phyloP scores from a whole-genome alignment of 2,797 vertebrate species.

The Sebastes iracundus region DNA sequence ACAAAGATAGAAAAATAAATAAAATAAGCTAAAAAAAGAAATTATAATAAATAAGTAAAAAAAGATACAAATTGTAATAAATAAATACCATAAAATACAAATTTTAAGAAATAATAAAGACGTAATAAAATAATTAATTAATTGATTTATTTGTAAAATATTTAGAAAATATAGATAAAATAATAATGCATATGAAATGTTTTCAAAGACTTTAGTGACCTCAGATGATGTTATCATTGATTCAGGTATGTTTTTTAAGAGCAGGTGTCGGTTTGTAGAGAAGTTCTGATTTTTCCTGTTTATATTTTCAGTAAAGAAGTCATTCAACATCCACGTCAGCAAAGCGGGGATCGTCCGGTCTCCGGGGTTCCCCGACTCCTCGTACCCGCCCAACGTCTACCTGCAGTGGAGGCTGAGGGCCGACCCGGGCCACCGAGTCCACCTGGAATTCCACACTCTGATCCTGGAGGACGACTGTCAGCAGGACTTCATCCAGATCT shows the following conservation, averaged over 20 bases:
- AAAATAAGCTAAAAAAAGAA: too few species aligned
- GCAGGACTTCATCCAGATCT: conserved; percentile 89
- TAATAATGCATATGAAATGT: too few species aligned
- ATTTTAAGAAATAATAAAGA: too few species aligned
- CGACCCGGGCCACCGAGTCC: conserved; percentile 81
- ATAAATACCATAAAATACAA: too few species aligned
- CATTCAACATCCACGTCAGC: conserved; percentile 75
- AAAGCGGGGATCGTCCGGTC: conserved; percentile 78
- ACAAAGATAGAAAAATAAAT: too few species aligned
- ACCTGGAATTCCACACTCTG: conserved; percentile 88
- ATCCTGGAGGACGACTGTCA: conserved; percentile 82
- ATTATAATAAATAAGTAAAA: too few species aligned
- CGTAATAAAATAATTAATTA: neutral
- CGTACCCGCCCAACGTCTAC: conserved; percentile 83
- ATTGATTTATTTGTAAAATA: neutral
- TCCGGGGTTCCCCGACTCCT: conserved; percentile 88
- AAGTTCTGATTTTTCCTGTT: neutral
- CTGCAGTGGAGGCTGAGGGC: conserved; percentile 89
- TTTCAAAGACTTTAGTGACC: neutral
- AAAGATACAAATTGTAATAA: too few species aligned
- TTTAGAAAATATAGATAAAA: too few species aligned
- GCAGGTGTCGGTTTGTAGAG: neutral
- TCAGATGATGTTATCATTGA: too few species aligned
- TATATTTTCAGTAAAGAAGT: conserved; percentile 74
- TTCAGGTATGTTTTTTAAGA: too few species aligned